Evolutionary conservation across 2,113 vertebrate genomes (phyloP), one percentile per base, ranked within the genome.

Genomic region (Gallinago undulata): DNA sequence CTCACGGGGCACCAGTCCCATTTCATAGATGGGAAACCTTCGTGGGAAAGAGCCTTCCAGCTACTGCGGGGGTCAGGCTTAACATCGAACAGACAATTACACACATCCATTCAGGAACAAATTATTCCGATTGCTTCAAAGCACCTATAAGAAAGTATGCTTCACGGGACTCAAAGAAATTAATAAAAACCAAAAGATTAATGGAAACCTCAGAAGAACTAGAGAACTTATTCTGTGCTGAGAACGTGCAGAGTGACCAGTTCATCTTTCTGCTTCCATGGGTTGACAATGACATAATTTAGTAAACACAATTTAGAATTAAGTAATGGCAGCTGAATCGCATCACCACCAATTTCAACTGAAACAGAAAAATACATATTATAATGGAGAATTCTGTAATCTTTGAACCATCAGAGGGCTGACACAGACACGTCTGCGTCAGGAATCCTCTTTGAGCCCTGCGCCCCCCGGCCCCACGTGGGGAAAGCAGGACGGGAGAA

Each of bases 41-140:
- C 94, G 51, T 79, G 28, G 80, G 92, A 93, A 51, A 51, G 6
- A 13, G 23, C 78, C 66, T 91, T 93, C 86, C 67, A 93, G 92
- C 94, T 84, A 47, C 83, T 68, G 53, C 48, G 39, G 39, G 64
- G 89, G 85, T 80, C 95, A 94, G 76, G 39, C 90, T 96, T 89
- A 94, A 96, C 87, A 95, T 91, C 51, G n/a, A 97, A 91, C 89
- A 88, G 92, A 86, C 94, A 95, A 89, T 94, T 94, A 93, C 80
- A 94, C 55, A 68, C 67, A 79, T 67, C 41, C 78, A 77, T 48
- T 92, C 48, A 22, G 86, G 93, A 79, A 94, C 66, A 96, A 94
- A 85, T 73, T 80, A 96, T 90, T 94, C 64, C 7, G 15, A 81
- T 94, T 91, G 89, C 55, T 91, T 89, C 43, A 88, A 93, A 88